These are phyloP conservation scores for Morone saxatilis DNA, from an alignment of 2,113 vertebrate genomes.

Conservation along the genomic window DNA sequence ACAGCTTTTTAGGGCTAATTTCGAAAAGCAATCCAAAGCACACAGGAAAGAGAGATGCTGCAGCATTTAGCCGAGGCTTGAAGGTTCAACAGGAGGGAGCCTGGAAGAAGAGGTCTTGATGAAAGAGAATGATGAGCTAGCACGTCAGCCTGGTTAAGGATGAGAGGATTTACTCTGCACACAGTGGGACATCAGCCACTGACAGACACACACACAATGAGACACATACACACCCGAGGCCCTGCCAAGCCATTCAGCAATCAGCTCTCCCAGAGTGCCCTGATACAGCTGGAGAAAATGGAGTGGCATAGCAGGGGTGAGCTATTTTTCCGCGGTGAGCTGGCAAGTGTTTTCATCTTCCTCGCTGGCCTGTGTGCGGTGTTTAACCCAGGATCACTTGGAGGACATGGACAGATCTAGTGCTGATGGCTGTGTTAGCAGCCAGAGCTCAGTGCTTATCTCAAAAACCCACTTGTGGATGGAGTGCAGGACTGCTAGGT, in stretches of 20 bases:
- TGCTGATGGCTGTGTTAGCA: constrained; percentile 55
- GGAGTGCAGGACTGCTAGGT: neutral
- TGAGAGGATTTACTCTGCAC: constrained; percentile 68
- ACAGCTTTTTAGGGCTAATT: constrained; percentile 10
- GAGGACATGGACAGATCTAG: constrained; percentile 55
- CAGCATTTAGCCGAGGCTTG: constrained; percentile 42
- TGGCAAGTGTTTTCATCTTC: constrained; percentile 66
- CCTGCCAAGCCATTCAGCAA: constrained; percentile 63
- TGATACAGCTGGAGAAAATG: constrained; percentile 66
- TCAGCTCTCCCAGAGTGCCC: constrained; percentile 64
- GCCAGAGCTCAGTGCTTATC: constrained; percentile 50
- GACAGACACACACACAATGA: constrained; percentile 53
- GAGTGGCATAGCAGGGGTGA: constrained; percentile 64
- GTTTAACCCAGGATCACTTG: constrained; percentile 64
- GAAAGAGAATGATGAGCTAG: constrained; percentile 67
- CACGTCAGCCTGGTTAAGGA: constrained; percentile 69
- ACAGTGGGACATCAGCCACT: constrained; percentile 54
- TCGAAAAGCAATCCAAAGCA: constrained; percentile 18
- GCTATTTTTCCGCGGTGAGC: constrained; percentile 51
- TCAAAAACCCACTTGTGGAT: constrained; percentile 36
- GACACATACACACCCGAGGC: constrained; percentile 38
- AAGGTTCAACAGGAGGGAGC: constrained; percentile 64
- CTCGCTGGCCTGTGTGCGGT: constrained; percentile 21
- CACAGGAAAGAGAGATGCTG: constrained; percentile 10
- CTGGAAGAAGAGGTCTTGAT: constrained; percentile 61